phyloP scores from a whole-genome alignment of 92 coral and sea anemone genomes.

The Phenganax marumi region DNA sequence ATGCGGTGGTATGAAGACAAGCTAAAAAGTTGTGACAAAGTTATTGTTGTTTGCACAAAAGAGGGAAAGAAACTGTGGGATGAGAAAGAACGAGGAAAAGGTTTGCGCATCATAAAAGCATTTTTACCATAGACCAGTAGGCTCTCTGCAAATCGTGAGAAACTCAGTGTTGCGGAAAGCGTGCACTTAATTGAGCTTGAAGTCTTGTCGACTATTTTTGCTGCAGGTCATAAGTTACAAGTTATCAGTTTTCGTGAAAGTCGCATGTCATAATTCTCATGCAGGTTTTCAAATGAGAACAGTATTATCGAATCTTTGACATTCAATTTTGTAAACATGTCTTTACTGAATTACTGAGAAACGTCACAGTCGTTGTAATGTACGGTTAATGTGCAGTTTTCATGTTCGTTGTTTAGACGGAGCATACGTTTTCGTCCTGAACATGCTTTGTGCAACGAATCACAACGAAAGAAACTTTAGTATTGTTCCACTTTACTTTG shows the following conservation, averaged over 20 bases:
- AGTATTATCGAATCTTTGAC: no score
- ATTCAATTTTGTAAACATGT: no score
- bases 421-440: slow-evolving; percentile 6
- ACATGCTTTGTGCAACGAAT: background rate
- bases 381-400: background rate
- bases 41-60: slow-evolving; percentile 35
- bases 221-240: no score
- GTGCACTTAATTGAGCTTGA: no score
- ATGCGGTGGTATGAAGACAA: slow-evolving; percentile 31
- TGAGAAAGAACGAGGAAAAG: background rate
- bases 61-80: slow-evolving; percentile 29
- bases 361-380: no score
- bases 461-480: background rate
- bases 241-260: no score
- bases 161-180: no score
- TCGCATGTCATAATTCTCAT: no score
- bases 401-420: background rate
- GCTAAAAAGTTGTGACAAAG: slow-evolving; percentile 10
- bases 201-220: no score
- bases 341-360: no score
- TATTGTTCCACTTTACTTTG: slow-evolving; percentile 18
- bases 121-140: background rate
- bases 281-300: no score
- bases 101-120: background rate
- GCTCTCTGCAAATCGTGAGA: background rate